Evolutionary conservation across 2,888 invertebrate genomes (phyloP), one percentile per base, ranked within the genome.

Genomic region (Cheiracanthium punctorium): DNA sequence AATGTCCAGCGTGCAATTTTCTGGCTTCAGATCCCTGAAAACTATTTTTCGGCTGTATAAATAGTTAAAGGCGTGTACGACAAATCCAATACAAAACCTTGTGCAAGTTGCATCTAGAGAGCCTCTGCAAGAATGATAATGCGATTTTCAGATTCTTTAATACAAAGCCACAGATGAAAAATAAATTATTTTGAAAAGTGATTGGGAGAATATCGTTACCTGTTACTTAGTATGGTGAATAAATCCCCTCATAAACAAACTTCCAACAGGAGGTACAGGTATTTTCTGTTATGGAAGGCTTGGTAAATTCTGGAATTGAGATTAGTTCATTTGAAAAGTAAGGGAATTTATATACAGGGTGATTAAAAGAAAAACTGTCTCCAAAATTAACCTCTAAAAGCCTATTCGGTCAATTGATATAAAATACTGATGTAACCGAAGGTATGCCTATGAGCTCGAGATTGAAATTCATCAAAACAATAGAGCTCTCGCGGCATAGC

Each of bases 31-130:
- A 90, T 94, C 94, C 72, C 94, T 91, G 93, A 99, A 99, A 91
- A 99, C 98, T 90, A 99, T 98, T 91, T 98, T 97, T 89, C 98
- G 94, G 90, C 97, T 95, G 92, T 99, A 99, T 88, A 99, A 93
- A 92, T 98, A 99, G 91, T 98, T 97, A 92, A 99, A 98, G 1
- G 99, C 99, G 93, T 99, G 98, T 32, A 99, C 96, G 14, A 99
- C 99, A 92, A 99, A 99, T 1, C 97, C 97, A 0, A 97, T 97
- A 92, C 98, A 99, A 93, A 99, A 99, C 90, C 98, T 94, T 0
- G 98, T 97, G 0, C 97, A 98, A 64, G 95, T 93, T 91, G 98
- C 98, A 91, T 98, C 98, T 91, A 98, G 98, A 92, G 96, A 95
- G 90, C 97, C 97, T 92, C 95, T 95, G 29, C 0, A 24, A 58